Evolutionary conservation across 2,888 invertebrate genomes (phyloP), one percentile per base, ranked within the genome.

Genomic region (Clivina fossor): DNA sequence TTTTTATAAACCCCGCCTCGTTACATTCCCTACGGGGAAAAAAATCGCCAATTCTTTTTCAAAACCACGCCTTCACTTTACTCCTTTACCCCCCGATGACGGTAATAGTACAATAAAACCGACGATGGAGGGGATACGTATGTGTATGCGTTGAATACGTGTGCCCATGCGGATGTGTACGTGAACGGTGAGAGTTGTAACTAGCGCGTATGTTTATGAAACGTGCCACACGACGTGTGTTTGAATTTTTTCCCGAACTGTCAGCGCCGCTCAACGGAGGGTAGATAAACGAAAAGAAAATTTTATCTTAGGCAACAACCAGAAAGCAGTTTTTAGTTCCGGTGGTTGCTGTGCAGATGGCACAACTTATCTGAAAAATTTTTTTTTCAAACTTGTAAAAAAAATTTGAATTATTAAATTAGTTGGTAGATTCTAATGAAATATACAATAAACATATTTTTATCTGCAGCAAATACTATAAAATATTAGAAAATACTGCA

Each of bases 1-100:
- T 70, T 70, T 70, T 70, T 69, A n/a, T 67, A 67, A 69, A 69
- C 71, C 69, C 71, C 71, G 71, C 71, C 71, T 71, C 64, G 63
- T 61, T 60, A 66, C 64, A 63, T 63, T n/a, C 65, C 66, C 54
- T 47, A 65, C 64, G 64, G 40, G 40, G 64, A 66, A 71, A 71
- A 69, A 71, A 70, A 66, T 66, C 67, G 43, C 63, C 65, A 62
- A 67, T 66, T 64, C 65, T 68, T 64, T 60, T 58, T 57, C n/a
- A n/a, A 58, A 64, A 63, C 68, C 69, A 68, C 69, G 68, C 69
- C 69, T 65, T n/a, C n/a, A n/a, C 64, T 62, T 53, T 46, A 58
- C 33, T 47, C 22, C 47, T 47, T 47, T 47, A 33, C 47, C 32
- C 47, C 32, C 44, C 3, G 30, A 18, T 20, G 22, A 13, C 20